Percentiles rank a stretch among this genome's conserved stretches.
Evolutionary conservation across 2,888 invertebrate species (phyloP).

Genomic region (Tolmerus cingulatus): DNA sequence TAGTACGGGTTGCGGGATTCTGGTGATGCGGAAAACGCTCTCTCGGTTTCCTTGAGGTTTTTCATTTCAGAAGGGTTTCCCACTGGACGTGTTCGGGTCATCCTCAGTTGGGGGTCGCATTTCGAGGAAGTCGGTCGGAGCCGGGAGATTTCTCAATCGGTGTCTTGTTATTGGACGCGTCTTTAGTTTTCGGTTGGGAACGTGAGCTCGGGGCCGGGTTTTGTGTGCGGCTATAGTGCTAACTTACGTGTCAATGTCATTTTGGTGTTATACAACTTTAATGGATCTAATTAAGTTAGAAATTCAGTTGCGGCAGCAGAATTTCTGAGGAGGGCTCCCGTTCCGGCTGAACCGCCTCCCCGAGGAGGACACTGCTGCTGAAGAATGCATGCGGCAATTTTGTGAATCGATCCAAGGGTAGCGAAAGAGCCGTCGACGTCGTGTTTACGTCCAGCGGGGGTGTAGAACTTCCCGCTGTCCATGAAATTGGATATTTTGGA

Average conservation of each 20-base stretch:
- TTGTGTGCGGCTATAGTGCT: background rate
- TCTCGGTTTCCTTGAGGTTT: background rate
- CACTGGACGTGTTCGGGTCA: background rate
- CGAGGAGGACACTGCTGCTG: background rate
- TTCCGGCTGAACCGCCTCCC: background rate
- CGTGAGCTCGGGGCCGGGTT: background rate
- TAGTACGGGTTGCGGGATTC: background rate
- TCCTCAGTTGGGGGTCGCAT: slow-evolving; percentile 25
- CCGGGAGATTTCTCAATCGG: background rate
- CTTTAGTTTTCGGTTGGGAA: background rate
- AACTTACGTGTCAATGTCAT: slow-evolving; percentile 34
- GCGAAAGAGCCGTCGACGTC: background rate
- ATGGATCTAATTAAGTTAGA: slow-evolving; percentile 37
- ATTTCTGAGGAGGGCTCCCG: background rate
- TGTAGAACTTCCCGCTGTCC: background rate
- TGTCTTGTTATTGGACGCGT: background rate
- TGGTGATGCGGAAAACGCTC: background rate
- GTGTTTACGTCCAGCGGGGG: slow-evolving; percentile 1
- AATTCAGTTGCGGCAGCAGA: background rate
- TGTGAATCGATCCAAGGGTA: background rate
- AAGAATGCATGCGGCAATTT: slow-evolving; percentile 20
- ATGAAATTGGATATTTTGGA: slow-evolving; percentile 23
- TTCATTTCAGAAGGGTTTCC: background rate
- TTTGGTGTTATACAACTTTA: slow-evolving; percentile 12
- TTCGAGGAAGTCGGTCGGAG: background rate